phyloP scores from a whole-genome alignment of 2,888 invertebrate genomes.

The Macrosoma leucophasiata region DNA sequence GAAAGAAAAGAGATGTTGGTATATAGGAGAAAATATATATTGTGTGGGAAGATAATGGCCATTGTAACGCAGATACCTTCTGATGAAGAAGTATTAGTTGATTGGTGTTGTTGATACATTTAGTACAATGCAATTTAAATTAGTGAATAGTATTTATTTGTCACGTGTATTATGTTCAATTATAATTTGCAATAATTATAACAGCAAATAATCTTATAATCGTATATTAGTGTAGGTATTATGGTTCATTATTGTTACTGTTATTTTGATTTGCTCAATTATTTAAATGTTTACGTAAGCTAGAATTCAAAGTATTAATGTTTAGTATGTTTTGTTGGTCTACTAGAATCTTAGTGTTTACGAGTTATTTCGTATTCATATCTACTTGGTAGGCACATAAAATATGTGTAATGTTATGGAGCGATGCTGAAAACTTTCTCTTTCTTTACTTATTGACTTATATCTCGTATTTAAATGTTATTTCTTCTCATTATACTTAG shows the following conservation, averaged over 20 bases:
- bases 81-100: conserved; percentile 41
- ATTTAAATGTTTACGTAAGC: conserved; percentile 64
- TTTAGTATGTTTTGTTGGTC: conserved; percentile 53
- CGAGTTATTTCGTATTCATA: too few relatives aligned
- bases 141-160: conserved; percentile 46
- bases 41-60: conserved; percentile 28
- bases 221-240: conserved; percentile 56
- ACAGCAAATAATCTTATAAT: conserved; percentile 54
- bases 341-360: too few relatives aligned
- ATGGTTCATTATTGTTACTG: conserved; percentile 62
- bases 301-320: conserved; percentile 50
- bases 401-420: too few relatives aligned
- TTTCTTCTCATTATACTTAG: too few relatives aligned
- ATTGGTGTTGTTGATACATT: conserved; percentile 58
- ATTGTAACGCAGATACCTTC: conserved; percentile 49
- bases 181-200: conserved; percentile 48
- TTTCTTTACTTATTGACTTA: too few relatives aligned
- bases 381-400: too few relatives aligned
- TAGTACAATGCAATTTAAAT: conserved; percentile 63
- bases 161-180: conserved; percentile 38
- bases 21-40: too few relatives aligned
- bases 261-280: conserved; percentile 75
- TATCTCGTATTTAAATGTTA: too few relatives aligned
- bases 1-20: too few relatives aligned
- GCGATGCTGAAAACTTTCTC: too few relatives aligned